phyloP scores from a whole-genome alignment of 2,888 invertebrate genomes.

The Hypomecis atomaria region DNA sequence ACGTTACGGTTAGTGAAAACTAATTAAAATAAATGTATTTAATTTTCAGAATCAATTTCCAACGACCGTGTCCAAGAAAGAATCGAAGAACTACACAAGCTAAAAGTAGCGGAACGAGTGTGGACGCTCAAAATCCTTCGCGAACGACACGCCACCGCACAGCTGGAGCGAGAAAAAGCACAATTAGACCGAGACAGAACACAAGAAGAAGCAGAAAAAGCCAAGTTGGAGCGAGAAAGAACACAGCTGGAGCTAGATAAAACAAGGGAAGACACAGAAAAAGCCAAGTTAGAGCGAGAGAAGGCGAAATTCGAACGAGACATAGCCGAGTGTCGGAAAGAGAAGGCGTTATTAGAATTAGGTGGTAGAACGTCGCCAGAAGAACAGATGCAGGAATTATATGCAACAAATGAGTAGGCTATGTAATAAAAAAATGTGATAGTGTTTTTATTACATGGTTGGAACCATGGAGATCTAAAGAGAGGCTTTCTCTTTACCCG shows the following conservation, averaged over 20 bases:
- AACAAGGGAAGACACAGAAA: constrained; percentile 3
- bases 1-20: too few species aligned
- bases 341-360: constrained; percentile 3
- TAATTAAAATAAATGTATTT: background rate
- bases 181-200: background rate
- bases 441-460: background rate
- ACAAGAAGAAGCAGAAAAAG: background rate
- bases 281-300: constrained; percentile 4
- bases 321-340: background rate
- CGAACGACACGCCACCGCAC: constrained; percentile 19
- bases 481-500: too few species aligned
- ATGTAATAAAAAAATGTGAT: background rate
- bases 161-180: constrained; percentile 15
- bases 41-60: background rate
- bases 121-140: constrained; percentile 18
- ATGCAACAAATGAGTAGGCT: background rate
- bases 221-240: constrained; percentile 7
- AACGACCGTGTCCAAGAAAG: constrained; percentile 2
- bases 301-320: constrained; percentile 7
- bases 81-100: constrained; percentile 24
- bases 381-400: background rate
- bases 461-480: too few species aligned
- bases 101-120: constrained; percentile 12
- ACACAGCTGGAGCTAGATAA: background rate
- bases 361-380: background rate